Evolutionary conservation across 2,113 vertebrate genomes (phyloP).

Genomic region (Tauraco erythrolophus): DNA sequence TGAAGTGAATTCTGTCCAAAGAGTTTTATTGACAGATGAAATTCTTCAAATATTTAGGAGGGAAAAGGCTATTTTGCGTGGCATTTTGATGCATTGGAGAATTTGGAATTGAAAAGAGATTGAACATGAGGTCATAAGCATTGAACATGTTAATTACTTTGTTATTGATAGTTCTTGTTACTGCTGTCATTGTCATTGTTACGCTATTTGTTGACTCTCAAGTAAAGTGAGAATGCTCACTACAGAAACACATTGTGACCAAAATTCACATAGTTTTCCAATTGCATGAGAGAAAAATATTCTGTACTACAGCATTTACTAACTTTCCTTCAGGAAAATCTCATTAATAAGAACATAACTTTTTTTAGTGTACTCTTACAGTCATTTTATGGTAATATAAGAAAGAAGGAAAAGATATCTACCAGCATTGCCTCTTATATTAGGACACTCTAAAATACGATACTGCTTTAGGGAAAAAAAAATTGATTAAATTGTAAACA

Average conservation of each 20-base stretch:
- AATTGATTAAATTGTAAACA: neutral
- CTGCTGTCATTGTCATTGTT: neutral
- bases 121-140: neutral
- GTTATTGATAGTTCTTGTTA: neutral
- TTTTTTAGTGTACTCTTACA: neutral
- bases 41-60: neutral
- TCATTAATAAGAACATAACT: neutral
- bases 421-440: neutral
- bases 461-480: neutral
- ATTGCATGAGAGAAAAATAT: neutral
- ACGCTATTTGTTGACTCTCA: neutral
- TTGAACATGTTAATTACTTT: neutral
- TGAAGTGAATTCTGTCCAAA: neutral
- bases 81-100: neutral
- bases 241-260: neutral
- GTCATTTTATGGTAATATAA: neutral
- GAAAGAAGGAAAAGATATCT: neutral
- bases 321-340: neutral
- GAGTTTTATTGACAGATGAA: neutral
- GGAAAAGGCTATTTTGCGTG: neutral
- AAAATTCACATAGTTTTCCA: neutral
- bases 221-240: neutral
- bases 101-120: neutral
- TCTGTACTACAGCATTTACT: neutral
- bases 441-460: neutral